Base-by-base conservation (phyloP, 2,797 vertebrate species). In the Darevskia mixta region DNA sequence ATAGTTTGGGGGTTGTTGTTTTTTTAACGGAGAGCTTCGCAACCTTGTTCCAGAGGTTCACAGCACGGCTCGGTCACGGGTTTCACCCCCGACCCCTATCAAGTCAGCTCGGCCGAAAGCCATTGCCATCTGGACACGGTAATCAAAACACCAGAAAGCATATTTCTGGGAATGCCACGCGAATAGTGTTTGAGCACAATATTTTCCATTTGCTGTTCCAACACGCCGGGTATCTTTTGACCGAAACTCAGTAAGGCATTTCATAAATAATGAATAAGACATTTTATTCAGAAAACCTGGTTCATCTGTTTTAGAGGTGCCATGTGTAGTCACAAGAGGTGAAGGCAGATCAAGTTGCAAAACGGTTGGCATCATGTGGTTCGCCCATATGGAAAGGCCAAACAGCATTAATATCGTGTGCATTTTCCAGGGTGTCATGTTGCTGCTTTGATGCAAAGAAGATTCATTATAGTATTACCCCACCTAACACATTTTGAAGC, bases 401-500 rank as follows among this genome's bases (percentile, higher is more conserved):
- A 64, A 94, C 55, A 93, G 83, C 90, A 86, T 92, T 85, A 94
- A 93, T 80, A 92, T 90, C 94, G 29, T 88, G 84, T 93, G 79
- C 94, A 88, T 93, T 95, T 94, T 95, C 88, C 90, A 90, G 88
- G 86, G 92, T 96, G 93, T 94, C 94, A 87, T 79, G 90, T 96
- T 96, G 96, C 95, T 97, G 91, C 95, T 97, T 96, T 95, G 93
- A 92, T 43, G 8, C 95, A 95, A 96, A 96, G 94, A 91, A 41
- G 82, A 92, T 90, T 79, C 93, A 95, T 94, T 91, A 88, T 93
- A 94, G 93, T 91, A 92, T 87, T 88, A 81, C 76, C 82, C 88
- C 92, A 86, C 89, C 91, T 75, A 92, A 89, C 94, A 64, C 87
- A 72, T 91, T 92, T 95, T 84, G 92, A 96, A 89, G 89, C 90